A percentile compares a stretch with the other conserved stretches of the same genome.
phyloP scores from a whole-genome alignment of 2,113 vertebrate species.

The Tichodroma muraria region DNA sequence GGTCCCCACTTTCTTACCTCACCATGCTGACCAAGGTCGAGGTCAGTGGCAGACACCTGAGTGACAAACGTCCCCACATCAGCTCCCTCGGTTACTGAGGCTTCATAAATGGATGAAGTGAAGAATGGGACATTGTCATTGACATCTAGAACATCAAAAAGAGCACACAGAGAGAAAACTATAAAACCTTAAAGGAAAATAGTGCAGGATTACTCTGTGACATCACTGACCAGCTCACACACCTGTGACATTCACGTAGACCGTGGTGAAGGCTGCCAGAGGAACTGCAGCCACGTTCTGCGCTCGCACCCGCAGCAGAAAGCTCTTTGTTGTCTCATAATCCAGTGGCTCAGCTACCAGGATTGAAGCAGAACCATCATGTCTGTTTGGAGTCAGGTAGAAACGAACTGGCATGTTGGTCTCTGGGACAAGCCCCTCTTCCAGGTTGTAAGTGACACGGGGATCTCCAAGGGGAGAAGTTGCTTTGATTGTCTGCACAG shows the following conservation, averaged over 20 bases:
- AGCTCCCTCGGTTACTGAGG: slow-evolving; percentile 80
- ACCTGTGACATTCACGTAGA: slow-evolving; percentile 85
- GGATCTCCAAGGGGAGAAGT: slow-evolving; percentile 84
- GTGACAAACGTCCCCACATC: slow-evolving; percentile 76
- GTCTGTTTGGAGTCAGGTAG: slow-evolving; percentile 86
- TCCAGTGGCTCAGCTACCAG: slow-evolving; percentile 84
- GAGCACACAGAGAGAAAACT: not conserved
- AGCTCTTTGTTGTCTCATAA: slow-evolving; percentile 82
- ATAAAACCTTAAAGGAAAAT: not conserved
- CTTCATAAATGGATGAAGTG: slow-evolving; percentile 88
- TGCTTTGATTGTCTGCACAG: slow-evolving; percentile 81
- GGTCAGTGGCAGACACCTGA: slow-evolving; percentile 83
- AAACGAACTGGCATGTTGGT: slow-evolving; percentile 87
- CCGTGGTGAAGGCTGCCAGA: slow-evolving; percentile 78
- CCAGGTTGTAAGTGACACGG: slow-evolving; percentile 83
- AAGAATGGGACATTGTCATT: slow-evolving; percentile 93
- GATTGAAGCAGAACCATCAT: slow-evolving; percentile 83
- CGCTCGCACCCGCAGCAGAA: slow-evolving; percentile 80
- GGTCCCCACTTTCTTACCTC: slow-evolving; percentile 67
- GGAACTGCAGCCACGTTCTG: slow-evolving; percentile 85
- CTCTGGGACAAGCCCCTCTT: slow-evolving; percentile 85
- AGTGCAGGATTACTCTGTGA: not conserved
- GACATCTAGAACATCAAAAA: slow-evolving; percentile 73
- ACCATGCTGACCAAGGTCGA: slow-evolving; percentile 83
- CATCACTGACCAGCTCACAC: not conserved